Base-by-base conservation (phyloP, 2,113 vertebrate genomes). In the Labeo rohita region DNA sequence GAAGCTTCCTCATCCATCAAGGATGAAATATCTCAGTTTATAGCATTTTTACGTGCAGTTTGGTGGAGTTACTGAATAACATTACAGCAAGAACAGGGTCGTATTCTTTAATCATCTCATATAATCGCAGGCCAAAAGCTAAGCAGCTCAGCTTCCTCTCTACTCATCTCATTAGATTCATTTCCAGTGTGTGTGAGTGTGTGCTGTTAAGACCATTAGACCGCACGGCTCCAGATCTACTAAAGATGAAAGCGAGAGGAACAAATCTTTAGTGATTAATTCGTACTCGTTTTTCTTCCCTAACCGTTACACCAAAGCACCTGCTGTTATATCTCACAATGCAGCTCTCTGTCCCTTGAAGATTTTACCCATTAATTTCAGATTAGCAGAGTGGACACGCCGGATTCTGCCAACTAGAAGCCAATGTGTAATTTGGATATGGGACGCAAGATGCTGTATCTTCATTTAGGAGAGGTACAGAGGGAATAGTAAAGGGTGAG, bases 211-310 rank as follows among this genome's bases (percentile, higher is more conserved):
- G 87, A 86, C 81, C 83, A 91, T 87, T 81, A 86, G 88, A 85
- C 89, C 61, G 16, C 81, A 87, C 12, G 85, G 87, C 84, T 70
- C 83, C 89, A 89, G 89, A 91, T 90, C 85, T 86, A 56, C 76
- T 86, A 87, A 79, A 82, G 90, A 91, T 91, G 84, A 89, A 92
- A 90, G 86, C 82, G 80, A 76, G 54, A 89, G 88, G 88, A 90
- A 91, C 87, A 91, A 91, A 93, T 91, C 89, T 90, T 86, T 87
- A 84, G 89, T 87, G 90, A 93, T 93, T 93, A 93, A 85, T 72
- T 88, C 45, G 0, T 87, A 85, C 66, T 61, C 86, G 11, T 84
- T 85, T 91, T 91, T 91, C 86, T 90, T 90, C 84, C 83, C 88
- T n/a, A 74, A 78, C 72, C 86, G 78, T 88, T 28, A 36, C 79